Evolutionary conservation across 2,797 vertebrate genomes (phyloP).

Genomic region (Peromyscus nudipes): DNA sequence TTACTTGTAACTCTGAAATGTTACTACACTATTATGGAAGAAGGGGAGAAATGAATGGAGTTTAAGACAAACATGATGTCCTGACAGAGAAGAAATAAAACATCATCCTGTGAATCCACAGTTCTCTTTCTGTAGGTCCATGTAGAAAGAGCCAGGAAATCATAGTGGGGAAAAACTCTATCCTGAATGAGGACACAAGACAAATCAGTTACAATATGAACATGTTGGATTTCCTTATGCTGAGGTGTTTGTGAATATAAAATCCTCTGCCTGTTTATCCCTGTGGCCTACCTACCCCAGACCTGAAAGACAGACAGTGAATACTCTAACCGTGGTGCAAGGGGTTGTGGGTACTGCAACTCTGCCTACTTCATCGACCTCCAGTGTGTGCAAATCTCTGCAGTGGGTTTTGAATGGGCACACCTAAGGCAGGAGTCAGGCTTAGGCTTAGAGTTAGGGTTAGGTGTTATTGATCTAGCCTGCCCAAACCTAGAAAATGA

Average conservation of each 20-base stretch:
- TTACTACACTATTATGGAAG: not conserved
- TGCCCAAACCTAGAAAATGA: not conserved
- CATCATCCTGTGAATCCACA: accelerated
- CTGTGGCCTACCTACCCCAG: not conserved
- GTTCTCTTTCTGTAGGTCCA: not conserved
- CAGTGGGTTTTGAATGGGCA: not conserved
- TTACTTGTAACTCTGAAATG: not conserved
- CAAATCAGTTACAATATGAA: not conserved
- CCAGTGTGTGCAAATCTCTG: not conserved
- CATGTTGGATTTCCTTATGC: not conserved
- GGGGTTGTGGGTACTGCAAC: accelerated
- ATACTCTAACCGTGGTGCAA: not conserved
- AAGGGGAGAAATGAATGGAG: not conserved
- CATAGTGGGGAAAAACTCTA: not conserved
- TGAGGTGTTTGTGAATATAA: not conserved
- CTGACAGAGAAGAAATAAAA: constrained; percentile 40
- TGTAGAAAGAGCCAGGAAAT: not conserved
- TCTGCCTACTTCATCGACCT: not conserved
- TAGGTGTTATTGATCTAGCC: not conserved
- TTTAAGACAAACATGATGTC: not conserved
- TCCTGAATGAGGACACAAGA: not conserved
- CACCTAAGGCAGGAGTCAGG: not conserved
- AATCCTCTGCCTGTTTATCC: not conserved
- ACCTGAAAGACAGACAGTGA: not conserved
- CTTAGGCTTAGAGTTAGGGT: not conserved